Percentiles rank a stretch among this genome's conserved stretches.
Conservation (phyloP, 2,888 invertebrate species). For the Lasioglossum figueresi region DNA sequence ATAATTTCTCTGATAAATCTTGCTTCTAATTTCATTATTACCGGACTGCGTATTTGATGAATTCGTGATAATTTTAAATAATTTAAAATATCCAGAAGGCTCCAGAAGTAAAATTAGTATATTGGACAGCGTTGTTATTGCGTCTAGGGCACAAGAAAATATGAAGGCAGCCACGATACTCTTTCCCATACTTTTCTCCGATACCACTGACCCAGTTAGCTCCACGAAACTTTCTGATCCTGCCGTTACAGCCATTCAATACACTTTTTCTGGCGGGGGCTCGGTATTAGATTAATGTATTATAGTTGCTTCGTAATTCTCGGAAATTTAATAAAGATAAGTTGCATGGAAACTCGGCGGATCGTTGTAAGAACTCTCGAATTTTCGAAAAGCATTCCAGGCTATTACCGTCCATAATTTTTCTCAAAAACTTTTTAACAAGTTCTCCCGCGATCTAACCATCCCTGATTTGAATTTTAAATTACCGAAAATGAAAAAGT, state of each 20-base stretch:
- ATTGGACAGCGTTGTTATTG: background rate
- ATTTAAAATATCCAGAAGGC: background rate
- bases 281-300: constrained; percentile 1
- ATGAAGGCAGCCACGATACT: background rate
- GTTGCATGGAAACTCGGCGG: too few species aligned
- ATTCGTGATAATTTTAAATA: background rate
- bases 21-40: background rate
- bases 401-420: background rate
- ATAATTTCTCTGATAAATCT: background rate
- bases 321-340: constrained; percentile 6
- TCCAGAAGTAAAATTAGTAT: background rate
- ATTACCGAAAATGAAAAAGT: background rate
- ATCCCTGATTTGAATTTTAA: background rate
- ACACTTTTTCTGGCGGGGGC: background rate
- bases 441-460: background rate
- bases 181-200: background rate
- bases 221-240: constrained; percentile 8
- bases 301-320: background rate
- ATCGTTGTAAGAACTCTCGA: background rate
- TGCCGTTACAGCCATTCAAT: background rate
- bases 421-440: background rate
- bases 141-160: background rate
- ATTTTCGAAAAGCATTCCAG: too few species aligned
- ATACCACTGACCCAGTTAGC: constrained; percentile 8
- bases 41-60: background rate